A percentile compares a stretch with the other conserved stretches of the same genome.
Evolutionary conservation across 2,113 vertebrate species (phyloP).

Genomic region (Ochotona princeps): DNA sequence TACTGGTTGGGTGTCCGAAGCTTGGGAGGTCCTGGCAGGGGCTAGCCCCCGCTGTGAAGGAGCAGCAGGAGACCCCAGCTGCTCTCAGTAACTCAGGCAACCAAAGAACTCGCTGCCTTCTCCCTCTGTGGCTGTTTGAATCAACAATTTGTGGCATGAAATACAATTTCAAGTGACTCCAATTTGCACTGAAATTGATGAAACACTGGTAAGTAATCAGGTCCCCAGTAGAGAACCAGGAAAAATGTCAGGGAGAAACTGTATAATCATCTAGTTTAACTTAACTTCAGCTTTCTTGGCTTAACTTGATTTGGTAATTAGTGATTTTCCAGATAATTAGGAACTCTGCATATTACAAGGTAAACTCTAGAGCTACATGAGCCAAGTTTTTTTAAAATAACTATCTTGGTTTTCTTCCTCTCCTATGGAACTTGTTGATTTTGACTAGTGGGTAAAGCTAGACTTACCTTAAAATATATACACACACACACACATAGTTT

Average conservation of each 20-base stretch:
- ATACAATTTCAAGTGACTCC: not conserved
- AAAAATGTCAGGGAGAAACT: not conserved
- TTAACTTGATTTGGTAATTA: conserved; percentile 9
- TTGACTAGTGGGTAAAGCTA: not conserved
- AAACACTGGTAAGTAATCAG: conserved; percentile 18
- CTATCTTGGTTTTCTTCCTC: not conserved
- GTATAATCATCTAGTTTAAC: not conserved
- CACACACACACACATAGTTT: no score
- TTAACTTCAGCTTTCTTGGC: not conserved
- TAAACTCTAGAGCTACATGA: not conserved
- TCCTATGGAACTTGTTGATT: not conserved
- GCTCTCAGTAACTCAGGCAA: not conserved
- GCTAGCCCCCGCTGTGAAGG: not conserved
- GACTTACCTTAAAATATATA: not conserved
- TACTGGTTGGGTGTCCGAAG: conserved; percentile 72
- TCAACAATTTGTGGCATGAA: not conserved
- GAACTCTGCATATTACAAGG: conserved; percentile 2
- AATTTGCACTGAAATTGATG: not conserved
- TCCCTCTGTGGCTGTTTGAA: not conserved
- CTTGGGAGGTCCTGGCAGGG: not conserved
- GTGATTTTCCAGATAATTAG: conserved; percentile 16
- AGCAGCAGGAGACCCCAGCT: not conserved
- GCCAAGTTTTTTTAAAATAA: not conserved
- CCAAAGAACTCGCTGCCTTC: not conserved
- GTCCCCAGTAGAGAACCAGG: not conserved